A percentile compares a stretch with the other conserved stretches of the same genome.
Evolutionary conservation across 2,888 invertebrate species (phyloP).

Genomic region (Ormia ochracea): DNA sequence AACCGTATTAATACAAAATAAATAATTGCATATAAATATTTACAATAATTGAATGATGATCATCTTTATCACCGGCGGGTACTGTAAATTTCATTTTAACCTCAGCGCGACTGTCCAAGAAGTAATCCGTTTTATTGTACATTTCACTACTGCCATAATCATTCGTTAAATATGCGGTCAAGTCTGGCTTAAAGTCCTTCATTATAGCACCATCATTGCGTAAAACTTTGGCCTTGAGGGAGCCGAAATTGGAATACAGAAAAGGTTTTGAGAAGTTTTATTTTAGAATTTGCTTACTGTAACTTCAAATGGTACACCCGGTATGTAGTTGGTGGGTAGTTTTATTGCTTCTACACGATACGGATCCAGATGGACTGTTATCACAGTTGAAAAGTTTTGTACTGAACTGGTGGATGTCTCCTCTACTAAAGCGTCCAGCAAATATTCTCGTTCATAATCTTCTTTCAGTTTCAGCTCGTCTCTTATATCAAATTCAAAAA

Average conservation of each 20-base stretch:
- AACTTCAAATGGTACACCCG: slow-evolving; percentile 85
- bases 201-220: slow-evolving; percentile 85
- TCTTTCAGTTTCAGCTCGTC: slow-evolving; percentile 90
- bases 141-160: slow-evolving; percentile 75
- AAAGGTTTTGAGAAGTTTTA: neutral
- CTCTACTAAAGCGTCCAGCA: slow-evolving; percentile 93
- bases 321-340: slow-evolving; percentile 94
- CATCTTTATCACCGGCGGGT: slow-evolving; percentile 72
- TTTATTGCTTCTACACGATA: slow-evolving; percentile 88
- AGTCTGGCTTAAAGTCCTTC: slow-evolving; percentile 79
- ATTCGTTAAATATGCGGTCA: slow-evolving; percentile 76
- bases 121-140: slow-evolving; percentile 72
- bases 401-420: slow-evolving; percentile 89
- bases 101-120: slow-evolving; percentile 71
- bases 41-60: slow-evolving; percentile 75
- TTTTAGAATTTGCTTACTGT: slow-evolving; percentile 66
- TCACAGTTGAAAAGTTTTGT: slow-evolving; percentile 87
- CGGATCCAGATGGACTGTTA: slow-evolving; percentile 87
- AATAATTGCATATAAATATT: too few species aligned
- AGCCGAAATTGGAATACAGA: neutral
- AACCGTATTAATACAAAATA: neutral
- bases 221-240: slow-evolving; percentile 81
- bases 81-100: slow-evolving; percentile 75
- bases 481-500: slow-evolving; percentile 86
- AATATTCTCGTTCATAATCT: slow-evolving; percentile 85